These are phyloP conservation scores for Aradophagus sp. DNA, from an alignment of 1,140 invertebrate species.

Conservation along the genomic window DNA sequence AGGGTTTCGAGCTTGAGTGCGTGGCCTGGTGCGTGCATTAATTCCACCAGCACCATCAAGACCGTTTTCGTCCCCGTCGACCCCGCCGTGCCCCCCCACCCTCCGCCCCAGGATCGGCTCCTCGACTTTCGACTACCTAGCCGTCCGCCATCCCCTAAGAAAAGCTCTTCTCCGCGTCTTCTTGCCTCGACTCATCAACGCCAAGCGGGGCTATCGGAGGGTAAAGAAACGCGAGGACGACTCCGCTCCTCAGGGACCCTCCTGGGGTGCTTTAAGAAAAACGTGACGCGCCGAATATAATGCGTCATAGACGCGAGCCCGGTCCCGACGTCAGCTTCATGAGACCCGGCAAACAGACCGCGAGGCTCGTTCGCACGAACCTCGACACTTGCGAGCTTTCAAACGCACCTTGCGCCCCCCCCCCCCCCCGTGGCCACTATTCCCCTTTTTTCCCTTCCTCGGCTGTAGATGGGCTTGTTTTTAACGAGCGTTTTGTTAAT, in stretches of 20 bases:
- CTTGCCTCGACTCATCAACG: conserved; percentile 72
- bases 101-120: no score
- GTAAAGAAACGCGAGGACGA: conserved; percentile 48
- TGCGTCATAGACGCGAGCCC: conserved; percentile 38
- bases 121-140: conserved; percentile 53
- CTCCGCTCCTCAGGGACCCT: conserved; percentile 45
- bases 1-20: conserved; percentile 67
- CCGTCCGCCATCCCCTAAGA: conserved; percentile 50
- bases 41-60: conserved; percentile 68
- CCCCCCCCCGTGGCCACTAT: no score
- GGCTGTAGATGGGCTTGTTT: conserved; percentile 20
- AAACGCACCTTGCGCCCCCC: no score
- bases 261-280: conserved; percentile 63
- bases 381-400: conserved; percentile 5
- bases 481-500: conserved; percentile 42
- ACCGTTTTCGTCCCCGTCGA: conserved; percentile 51
- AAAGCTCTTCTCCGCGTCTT: conserved; percentile 63
- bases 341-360: conserved; percentile 7
- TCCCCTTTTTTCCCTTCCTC: no score
- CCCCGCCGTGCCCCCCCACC: conserved; percentile 27
- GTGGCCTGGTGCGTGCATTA: conserved; percentile 74
- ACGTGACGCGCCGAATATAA: conserved; percentile 53
- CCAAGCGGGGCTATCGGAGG: conserved; percentile 54
- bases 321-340: conserved; percentile 31
- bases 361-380: conserved; percentile 17